These are phyloP conservation scores for Venturia canescens DNA, from an alignment of 1,140 invertebrate species.

Conservation along the genomic window DNA sequence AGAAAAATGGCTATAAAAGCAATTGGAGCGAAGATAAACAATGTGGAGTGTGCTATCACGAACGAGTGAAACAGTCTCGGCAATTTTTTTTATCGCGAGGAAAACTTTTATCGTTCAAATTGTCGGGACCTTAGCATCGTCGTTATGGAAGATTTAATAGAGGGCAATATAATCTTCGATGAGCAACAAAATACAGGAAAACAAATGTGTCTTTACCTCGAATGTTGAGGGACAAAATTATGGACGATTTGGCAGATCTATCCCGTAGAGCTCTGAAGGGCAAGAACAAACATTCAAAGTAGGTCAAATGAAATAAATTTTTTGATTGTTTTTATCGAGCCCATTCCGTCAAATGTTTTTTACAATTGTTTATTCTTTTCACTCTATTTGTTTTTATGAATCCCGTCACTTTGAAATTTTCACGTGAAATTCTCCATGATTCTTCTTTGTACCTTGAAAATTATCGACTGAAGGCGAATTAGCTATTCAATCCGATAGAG, in stretches of 20 bases:
- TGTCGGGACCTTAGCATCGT: not conserved
- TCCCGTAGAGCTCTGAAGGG: not conserved
- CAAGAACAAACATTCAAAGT: too few relatives aligned
- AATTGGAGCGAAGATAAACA: constrained; percentile 35
- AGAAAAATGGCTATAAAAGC: constrained; percentile 20
- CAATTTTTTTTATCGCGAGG: constrained; percentile 14
- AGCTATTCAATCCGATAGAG: not conserved
- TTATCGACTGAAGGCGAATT: not conserved
- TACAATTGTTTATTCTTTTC: too few relatives aligned
- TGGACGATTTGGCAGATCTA: not conserved
- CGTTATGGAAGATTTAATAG: constrained; percentile 51
- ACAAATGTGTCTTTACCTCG: not conserved
- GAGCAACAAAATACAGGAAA: not conserved
- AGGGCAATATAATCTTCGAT: constrained; percentile 20
- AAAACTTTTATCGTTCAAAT: constrained; percentile 41
- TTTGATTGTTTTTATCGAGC: too few relatives aligned
- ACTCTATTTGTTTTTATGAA: too few relatives aligned
- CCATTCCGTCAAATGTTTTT: too few relatives aligned
- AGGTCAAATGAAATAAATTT: too few relatives aligned
- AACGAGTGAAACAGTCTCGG: not conserved
- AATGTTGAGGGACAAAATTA: not conserved
- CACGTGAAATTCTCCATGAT: too few relatives aligned
- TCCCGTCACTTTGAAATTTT: too few relatives aligned
- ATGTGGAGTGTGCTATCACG: constrained; percentile 23
- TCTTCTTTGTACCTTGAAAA: not conserved